Conservation (phyloP, 2,888 invertebrate genomes). For the Monopis laevigella region DNA sequence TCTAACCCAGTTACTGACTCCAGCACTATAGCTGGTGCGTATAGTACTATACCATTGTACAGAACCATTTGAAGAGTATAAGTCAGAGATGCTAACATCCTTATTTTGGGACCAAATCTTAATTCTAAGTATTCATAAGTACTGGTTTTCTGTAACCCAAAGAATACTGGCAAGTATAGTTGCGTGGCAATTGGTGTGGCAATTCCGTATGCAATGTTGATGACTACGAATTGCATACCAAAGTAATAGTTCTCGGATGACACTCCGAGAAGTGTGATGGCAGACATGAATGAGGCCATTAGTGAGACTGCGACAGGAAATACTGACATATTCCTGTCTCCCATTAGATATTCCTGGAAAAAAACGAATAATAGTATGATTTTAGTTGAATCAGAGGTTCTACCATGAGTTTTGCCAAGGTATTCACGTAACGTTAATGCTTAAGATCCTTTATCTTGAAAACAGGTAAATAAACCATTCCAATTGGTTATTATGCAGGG, state of each 20-base stretch:
- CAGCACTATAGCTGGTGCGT: slow-evolving; percentile 91
- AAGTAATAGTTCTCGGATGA: slow-evolving; percentile 87
- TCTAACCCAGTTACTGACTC: slow-evolving; percentile 86
- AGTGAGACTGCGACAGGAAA: slow-evolving; percentile 86
- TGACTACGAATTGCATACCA: slow-evolving; percentile 82
- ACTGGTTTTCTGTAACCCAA: slow-evolving; percentile 83
- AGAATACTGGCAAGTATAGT: slow-evolving; percentile 87
- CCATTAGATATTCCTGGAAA: slow-evolving; percentile 82
- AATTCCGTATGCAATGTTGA: slow-evolving; percentile 79
- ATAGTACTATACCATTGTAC: slow-evolving; percentile 91
- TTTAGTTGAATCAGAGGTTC: too few species aligned
- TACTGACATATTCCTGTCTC: slow-evolving; percentile 82
- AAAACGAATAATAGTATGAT: too few species aligned
- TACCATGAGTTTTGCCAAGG: too few species aligned
- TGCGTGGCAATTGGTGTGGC: slow-evolving; percentile 82
- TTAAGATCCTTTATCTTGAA: too few species aligned
- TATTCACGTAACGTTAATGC: too few species aligned
- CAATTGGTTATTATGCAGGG: too few species aligned
- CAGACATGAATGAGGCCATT: slow-evolving; percentile 95
- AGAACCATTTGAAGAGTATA: slow-evolving; percentile 91
- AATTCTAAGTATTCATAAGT: slow-evolving; percentile 93
- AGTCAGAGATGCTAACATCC: slow-evolving; percentile 82
- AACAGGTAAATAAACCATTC: too few species aligned
- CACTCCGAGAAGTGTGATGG: slow-evolving; percentile 88
- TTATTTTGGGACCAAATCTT: slow-evolving; percentile 81